These are phyloP conservation scores for Sycophila texana DNA, from an alignment of 2,888 invertebrate species.

Conservation along the genomic window DNA sequence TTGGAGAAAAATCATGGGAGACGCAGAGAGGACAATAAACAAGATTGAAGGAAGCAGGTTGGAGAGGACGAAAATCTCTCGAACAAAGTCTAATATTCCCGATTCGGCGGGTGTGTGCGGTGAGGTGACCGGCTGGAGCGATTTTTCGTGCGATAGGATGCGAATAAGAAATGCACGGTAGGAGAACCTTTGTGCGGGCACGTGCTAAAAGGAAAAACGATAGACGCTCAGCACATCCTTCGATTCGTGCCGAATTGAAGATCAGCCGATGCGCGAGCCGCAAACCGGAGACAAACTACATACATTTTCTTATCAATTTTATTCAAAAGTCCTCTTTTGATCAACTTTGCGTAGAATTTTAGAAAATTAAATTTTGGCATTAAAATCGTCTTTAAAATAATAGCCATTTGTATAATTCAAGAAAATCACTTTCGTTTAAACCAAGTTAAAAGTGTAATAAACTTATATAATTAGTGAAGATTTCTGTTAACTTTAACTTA, in stretches of 20 bases:
- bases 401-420: too few relatives aligned
- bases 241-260: slow-evolving; percentile 1
- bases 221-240: neutral
- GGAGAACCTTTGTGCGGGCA: neutral
- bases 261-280: neutral
- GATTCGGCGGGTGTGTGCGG: neutral
- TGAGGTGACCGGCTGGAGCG: slow-evolving; percentile 7
- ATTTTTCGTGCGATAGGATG: slow-evolving; percentile 16
- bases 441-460: too few relatives aligned
- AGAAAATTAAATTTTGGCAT: too few relatives aligned
- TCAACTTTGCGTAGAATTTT: too few relatives aligned
- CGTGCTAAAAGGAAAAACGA: neutral
- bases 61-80: slow-evolving; percentile 53
- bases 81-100: slow-evolving; percentile 55
- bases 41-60: neutral
- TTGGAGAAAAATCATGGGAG: neutral
- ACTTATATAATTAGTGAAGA: too few relatives aligned
- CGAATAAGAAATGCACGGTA: slow-evolving; percentile 25
- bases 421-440: too few relatives aligned
- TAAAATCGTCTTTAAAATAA: too few relatives aligned
- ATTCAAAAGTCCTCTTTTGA: too few relatives aligned
- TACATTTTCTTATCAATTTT: neutral
- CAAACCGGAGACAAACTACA: neutral
- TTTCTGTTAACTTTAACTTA: too few relatives aligned
- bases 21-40: slow-evolving; percentile 8